These are phyloP conservation scores for Dromococcyx pavoninus DNA, from an alignment of 2,797 vertebrate species.

Conservation along the genomic window DNA sequence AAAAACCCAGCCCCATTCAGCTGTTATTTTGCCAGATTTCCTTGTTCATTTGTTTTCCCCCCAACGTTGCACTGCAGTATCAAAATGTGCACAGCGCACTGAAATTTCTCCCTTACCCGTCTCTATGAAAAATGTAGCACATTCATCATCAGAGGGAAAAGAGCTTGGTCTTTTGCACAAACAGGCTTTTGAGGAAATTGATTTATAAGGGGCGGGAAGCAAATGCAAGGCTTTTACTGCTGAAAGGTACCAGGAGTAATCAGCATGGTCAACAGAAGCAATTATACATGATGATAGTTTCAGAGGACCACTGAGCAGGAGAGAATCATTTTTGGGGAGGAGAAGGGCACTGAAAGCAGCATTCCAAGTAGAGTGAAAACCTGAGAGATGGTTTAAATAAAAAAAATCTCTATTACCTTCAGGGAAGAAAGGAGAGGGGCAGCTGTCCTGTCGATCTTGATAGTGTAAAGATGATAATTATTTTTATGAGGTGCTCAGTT, in stretches of 20 bases:
- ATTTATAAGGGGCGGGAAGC: conserved; percentile 69
- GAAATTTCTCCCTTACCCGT: conserved; percentile 45
- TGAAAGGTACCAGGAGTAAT: conserved; percentile 62
- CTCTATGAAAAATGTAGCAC: conserved; percentile 54
- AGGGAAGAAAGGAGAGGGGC: background rate
- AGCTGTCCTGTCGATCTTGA: background rate
- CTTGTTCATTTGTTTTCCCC: conserved; percentile 52
- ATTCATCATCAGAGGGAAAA: conserved; percentile 57
- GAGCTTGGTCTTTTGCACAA: conserved; percentile 54
- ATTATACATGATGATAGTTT: conserved; percentile 51
- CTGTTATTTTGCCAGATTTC: background rate
- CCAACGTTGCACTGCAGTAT: background rate
- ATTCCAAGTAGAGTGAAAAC: background rate
- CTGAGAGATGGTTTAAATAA: background rate
- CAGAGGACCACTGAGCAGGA: conserved; percentile 4
- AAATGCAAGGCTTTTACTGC: conserved; percentile 67
- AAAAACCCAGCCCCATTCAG: background rate
- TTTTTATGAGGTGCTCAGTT: background rate
- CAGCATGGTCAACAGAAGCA: conserved; percentile 65
- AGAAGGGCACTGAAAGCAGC: conserved; percentile 12
- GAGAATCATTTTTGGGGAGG: background rate
- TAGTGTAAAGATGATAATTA: background rate
- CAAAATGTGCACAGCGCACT: conserved; percentile 14
- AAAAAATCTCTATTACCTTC: background rate
- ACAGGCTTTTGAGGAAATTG: conserved; percentile 71